Evolutionary conservation across 2,888 invertebrate species (phyloP).

Genomic region (Drosophila aldrichi): DNA sequence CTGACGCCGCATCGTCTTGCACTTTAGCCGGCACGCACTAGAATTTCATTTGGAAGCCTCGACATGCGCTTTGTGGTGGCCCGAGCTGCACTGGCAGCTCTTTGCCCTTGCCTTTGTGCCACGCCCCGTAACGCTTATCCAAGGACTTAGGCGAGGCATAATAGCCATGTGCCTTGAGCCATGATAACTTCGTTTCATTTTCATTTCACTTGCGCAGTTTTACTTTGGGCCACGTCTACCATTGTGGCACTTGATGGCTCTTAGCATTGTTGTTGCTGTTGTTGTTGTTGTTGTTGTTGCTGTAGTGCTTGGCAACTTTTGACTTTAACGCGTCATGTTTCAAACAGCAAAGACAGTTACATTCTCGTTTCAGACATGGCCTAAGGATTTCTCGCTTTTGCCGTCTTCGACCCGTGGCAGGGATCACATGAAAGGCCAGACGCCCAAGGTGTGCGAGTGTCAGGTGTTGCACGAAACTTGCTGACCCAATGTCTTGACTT

Average conservation of each 20-base stretch:
- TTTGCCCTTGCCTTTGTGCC: constrained; percentile 8
- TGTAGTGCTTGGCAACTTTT: constrained; percentile 51
- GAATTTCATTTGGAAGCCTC: constrained; percentile 61
- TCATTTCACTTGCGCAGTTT: constrained; percentile 62
- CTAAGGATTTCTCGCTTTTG: constrained; percentile 46
- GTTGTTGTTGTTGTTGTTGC: constrained; percentile 27
- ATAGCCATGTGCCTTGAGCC: constrained; percentile 62
- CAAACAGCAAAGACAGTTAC: constrained; percentile 50
- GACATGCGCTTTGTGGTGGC: constrained; percentile 52
- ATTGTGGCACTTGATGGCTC: constrained; percentile 54
- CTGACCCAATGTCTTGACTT: constrained; percentile 44
- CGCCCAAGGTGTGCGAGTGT: constrained; percentile 31
- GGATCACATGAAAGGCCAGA: constrained; percentile 34
- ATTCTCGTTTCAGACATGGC: constrained; percentile 54
- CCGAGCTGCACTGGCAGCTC: constrained; percentile 7
- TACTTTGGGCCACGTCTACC: constrained; percentile 46
- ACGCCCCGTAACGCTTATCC: constrained; percentile 59
- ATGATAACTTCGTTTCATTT: constrained; percentile 74
- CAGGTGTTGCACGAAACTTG: constrained; percentile 24
- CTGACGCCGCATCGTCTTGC: constrained; percentile 45
- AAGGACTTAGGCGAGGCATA: constrained; percentile 35
- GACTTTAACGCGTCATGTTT: constrained; percentile 70
- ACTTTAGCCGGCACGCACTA: constrained; percentile 58
- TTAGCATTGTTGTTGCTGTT: constrained; percentile 27
- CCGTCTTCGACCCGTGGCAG: constrained; percentile 21